Evolutionary conservation across 2,888 invertebrate genomes (phyloP).

Genomic region (Omphaloscelis lunosa): DNA sequence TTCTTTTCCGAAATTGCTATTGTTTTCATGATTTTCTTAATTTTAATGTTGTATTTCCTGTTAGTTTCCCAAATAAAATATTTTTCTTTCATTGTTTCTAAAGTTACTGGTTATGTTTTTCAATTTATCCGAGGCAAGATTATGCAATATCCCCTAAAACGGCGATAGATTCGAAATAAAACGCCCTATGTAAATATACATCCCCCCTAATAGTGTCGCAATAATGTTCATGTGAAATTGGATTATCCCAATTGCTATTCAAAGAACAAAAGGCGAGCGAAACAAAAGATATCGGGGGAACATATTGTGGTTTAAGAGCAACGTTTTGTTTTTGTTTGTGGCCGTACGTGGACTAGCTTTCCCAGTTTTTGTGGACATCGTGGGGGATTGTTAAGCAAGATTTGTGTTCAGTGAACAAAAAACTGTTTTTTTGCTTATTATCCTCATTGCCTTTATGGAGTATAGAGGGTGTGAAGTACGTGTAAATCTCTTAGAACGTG

Average conservation of each 20-base stretch:
- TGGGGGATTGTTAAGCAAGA: conserved; percentile 72
- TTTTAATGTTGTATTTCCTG: no score
- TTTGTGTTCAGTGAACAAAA: conserved; percentile 75
- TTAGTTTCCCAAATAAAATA: no score
- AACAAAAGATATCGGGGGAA: conserved; percentile 75
- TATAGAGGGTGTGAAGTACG: conserved; percentile 52
- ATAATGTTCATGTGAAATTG: conserved; percentile 70
- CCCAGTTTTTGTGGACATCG: conserved; percentile 71
- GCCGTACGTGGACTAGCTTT: conserved; percentile 67
- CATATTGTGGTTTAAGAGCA: conserved; percentile 75
- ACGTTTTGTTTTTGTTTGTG: conserved; percentile 72
- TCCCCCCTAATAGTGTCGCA: conserved; percentile 38
- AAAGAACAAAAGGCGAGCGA: conserved; percentile 70
- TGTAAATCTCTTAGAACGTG: conserved; percentile 59
- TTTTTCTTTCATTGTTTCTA: no score
- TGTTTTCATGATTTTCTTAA: no score
- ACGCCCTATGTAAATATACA: conserved; percentile 33
- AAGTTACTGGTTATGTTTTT: not conserved
- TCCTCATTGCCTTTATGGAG: conserved; percentile 69
- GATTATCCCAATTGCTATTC: conserved; percentile 70
- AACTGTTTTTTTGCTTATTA: conserved; percentile 63
- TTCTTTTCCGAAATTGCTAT: no score
- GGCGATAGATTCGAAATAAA: conserved; percentile 37
- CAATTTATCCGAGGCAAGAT: not conserved
- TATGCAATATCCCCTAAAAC: conserved; percentile 1